Evolutionary conservation across 2,797 vertebrate species (phyloP), one percentile per base, ranked within the genome.

Genomic region (Urocyon cinereoargenteus): DNA sequence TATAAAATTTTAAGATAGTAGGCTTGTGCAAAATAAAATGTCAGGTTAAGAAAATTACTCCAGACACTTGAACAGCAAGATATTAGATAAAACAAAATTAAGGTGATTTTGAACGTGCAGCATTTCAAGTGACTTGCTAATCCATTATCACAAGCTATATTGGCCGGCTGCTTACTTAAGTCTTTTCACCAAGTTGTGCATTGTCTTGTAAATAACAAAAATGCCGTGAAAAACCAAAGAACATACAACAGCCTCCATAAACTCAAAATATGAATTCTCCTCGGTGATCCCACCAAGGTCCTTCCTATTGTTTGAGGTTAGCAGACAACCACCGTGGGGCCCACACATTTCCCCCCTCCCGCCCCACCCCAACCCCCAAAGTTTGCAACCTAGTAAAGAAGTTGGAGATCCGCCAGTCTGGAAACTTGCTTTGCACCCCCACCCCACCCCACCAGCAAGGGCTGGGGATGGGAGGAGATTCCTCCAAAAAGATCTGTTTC

Each of bases 21-120:
- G 86, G 72, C 62, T 49, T 93, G 84, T 10, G 34, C 81, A 13
- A 97, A 95, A 97, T 36, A 98, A 97, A 98, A 97, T 12, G 0
- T 82, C 94, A 94, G 83, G 88, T 97, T 88, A 91, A 96, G 86
- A 97, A 97, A 93, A 98, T 97, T 96, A 93, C 92, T 95, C 49
- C 89, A 96, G 79, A 96, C 88, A 95, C 36, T 86, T 86, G 79
- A 97, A 88, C 96, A 96, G 93, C 97, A 91, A 91, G 88, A 98
- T 98, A 97, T 94, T 94, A 98, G 86, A 96, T 97, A 97, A 97
- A 97, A 98, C 97, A 98, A 98, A 97, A 95, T 97, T 91, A 98
- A 97, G 86, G 96, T 98, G 45, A 93, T 96, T 98, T 84, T 53
- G 97, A 97, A 98, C 79, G 85, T 92, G 97, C 97, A 98, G 94